These are phyloP conservation scores for Synchiropus splendidus DNA, from an alignment of 2,113 vertebrate genomes.

Conservation along the genomic window DNA sequence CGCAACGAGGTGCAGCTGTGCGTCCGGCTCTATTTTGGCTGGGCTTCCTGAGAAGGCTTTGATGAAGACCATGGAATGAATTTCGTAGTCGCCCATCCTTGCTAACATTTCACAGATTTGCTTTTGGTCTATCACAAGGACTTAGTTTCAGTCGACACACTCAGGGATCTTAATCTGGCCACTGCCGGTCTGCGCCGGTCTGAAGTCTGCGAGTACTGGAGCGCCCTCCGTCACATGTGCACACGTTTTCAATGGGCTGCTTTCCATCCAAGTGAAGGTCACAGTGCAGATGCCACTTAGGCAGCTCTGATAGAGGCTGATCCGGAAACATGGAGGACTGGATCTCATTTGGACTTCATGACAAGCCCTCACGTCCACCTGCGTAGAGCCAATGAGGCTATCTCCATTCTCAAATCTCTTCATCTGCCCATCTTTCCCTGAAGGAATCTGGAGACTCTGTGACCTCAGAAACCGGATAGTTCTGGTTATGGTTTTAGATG, in stretches of 20 bases:
- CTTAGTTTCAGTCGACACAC: slow-evolving; percentile 11
- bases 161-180: slow-evolving; percentile 7
- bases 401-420: too few species aligned
- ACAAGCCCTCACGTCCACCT: slow-evolving; percentile 7
- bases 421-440: neutral
- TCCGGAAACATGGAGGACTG: slow-evolving; percentile 21
- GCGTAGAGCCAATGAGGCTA: neutral
- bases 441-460: too few species aligned
- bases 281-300: slow-evolving; percentile 27
- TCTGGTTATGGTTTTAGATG: slow-evolving; percentile 17
- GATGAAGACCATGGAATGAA: slow-evolving; percentile 40
- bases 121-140: slow-evolving; percentile 29
- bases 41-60: slow-evolving; percentile 39
- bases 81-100: slow-evolving; percentile 24
- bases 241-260: slow-evolving; percentile 16
- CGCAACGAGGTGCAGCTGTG: slow-evolving; percentile 52
- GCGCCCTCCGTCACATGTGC: neutral
- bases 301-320: slow-evolving; percentile 25
- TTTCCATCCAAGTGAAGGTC: slow-evolving; percentile 36
- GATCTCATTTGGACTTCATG: slow-evolving; percentile 20
- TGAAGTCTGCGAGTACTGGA: slow-evolving; percentile 6
- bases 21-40: slow-evolving; percentile 49
- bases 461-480: neutral
- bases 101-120: slow-evolving; percentile 21
- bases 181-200: slow-evolving; percentile 1